A percentile compares a stretch with the other conserved stretches of the same genome.
Conservation (phyloP, 2,888 invertebrate species). For the Notodonta ziczac region DNA sequence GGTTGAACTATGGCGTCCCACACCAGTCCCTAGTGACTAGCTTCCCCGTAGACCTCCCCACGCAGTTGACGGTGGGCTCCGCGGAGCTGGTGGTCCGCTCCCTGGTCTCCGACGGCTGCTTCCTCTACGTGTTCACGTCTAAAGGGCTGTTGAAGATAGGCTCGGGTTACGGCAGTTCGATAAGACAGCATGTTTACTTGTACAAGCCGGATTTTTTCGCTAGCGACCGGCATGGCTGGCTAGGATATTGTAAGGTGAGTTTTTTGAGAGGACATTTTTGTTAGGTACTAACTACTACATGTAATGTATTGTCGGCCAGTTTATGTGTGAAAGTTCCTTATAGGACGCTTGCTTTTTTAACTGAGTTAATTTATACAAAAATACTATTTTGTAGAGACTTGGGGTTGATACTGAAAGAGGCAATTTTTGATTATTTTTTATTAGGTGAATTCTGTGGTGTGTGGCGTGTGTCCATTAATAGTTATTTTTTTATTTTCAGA, state of each 20-base stretch:
- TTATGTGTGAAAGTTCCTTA: too few species aligned
- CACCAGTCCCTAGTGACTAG: slow-evolving; percentile 89
- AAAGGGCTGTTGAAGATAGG: slow-evolving; percentile 96
- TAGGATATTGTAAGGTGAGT: slow-evolving; percentile 92
- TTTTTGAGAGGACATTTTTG: neutral
- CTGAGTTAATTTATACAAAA: too few species aligned
- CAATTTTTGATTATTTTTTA: too few species aligned
- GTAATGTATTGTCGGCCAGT: too few species aligned
- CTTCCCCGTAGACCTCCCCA: slow-evolving; percentile 81
- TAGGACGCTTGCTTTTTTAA: too few species aligned
- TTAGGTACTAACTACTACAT: too few species aligned
- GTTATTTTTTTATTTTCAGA: slow-evolving; percentile 73
- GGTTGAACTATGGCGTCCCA: slow-evolving; percentile 95
- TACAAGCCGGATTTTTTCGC: slow-evolving; percentile 92
- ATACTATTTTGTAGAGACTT: too few species aligned
- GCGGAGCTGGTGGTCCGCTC: slow-evolving; percentile 80
- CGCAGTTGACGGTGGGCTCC: slow-evolving; percentile 58
- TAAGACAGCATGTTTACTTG: slow-evolving; percentile 94
- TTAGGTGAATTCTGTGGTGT: too few species aligned
- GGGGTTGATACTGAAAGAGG: too few species aligned
- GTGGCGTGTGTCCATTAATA: too few species aligned
- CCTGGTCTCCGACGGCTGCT: slow-evolving; percentile 95
- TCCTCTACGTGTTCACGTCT: slow-evolving; percentile 93
- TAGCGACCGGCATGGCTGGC: slow-evolving; percentile 91
- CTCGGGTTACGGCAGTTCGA: slow-evolving; percentile 96